Conservation (phyloP, 2,797 vertebrate genomes). For the Phataginus tricuspis region DNA sequence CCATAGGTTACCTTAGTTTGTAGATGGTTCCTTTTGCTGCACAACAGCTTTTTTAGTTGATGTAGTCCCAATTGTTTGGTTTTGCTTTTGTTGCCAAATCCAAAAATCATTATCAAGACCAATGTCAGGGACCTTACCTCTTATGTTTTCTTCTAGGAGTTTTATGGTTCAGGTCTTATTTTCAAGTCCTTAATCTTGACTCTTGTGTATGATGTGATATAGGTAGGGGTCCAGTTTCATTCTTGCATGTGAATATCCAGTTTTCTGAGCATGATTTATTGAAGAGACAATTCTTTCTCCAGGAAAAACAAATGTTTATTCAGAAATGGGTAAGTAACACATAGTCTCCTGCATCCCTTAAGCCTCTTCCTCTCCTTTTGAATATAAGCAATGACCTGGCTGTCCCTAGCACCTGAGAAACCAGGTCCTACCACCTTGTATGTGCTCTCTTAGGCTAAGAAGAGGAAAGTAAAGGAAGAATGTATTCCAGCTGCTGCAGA, state of each 20-base stretch:
- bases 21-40: background rate
- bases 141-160: background rate
- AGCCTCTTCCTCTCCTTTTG: slow-evolving; percentile 61
- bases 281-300: background rate
- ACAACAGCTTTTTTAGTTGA: background rate
- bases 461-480: background rate
- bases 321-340: slow-evolving; percentile 83
- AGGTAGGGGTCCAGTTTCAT: background rate
- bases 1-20: background rate
- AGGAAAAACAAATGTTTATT: slow-evolving; percentile 87
- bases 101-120: background rate
- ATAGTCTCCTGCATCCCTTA: slow-evolving; percentile 72
- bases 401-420: background rate
- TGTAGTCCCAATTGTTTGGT: background rate
- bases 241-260: background rate
- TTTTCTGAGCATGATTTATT: background rate
- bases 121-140: background rate
- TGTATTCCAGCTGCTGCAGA: slow-evolving; percentile 37
- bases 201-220: background rate
- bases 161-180: background rate
- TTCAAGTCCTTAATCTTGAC: background rate
- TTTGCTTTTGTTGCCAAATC: background rate
- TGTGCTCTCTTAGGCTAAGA: background rate
- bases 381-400: background rate
- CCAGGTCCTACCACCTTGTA: background rate